phyloP scores from a whole-genome alignment of 2,797 vertebrate species.

The Hydrophis major region DNA sequence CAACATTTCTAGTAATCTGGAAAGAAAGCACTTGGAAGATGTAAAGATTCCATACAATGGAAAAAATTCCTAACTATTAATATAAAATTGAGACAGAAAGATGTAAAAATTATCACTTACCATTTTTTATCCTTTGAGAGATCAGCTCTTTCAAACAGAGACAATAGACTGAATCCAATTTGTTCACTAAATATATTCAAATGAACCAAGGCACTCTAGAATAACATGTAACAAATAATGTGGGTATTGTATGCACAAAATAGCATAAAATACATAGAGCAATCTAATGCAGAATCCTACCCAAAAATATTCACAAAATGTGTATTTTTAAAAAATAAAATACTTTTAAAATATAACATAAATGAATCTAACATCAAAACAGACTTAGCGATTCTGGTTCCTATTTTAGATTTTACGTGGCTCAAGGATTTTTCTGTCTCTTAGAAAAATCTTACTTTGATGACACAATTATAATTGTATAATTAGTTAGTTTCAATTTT shows the following conservation, averaged over 20 bases:
- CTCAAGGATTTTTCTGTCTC: background rate
- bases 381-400: background rate
- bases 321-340: background rate
- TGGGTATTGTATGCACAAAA: background rate
- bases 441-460: background rate
- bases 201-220: constrained; percentile 25
- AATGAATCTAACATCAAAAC: background rate
- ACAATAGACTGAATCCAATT: constrained; percentile 75
- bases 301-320: background rate
- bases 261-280: background rate
- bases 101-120: constrained; percentile 69
- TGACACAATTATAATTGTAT: background rate
- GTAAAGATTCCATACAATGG: background rate
- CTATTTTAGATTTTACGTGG: background rate
- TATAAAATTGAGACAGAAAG: background rate
- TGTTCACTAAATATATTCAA: constrained; percentile 72
- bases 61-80: background rate
- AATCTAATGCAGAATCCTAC: background rate
- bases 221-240: background rate
- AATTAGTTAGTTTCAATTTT: too few relatives aligned
- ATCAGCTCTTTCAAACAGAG: constrained; percentile 78
- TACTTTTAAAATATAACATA: background rate
- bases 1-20: constrained; percentile 4
- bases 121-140: constrained; percentile 70
- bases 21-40: background rate